Evolutionary conservation across 2,888 invertebrate genomes (phyloP).

Genomic region (Eupithecia subfuscata): DNA sequence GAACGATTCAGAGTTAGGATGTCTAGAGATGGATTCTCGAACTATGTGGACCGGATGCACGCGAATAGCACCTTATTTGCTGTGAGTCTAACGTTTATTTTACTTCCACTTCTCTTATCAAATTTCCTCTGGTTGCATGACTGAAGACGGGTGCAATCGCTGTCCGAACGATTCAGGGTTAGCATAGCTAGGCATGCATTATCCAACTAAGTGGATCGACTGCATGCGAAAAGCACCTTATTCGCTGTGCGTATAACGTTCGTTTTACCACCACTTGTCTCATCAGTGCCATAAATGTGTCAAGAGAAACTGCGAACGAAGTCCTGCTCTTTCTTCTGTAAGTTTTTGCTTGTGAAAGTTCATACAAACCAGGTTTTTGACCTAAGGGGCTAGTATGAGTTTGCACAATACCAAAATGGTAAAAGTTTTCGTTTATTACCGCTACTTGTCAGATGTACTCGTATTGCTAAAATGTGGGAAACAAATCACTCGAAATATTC

Average conservation of each 20-base stretch:
- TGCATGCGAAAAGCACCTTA: conserved; percentile 10
- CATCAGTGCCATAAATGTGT: not conserved
- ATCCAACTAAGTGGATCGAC: not conserved
- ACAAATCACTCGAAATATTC: not conserved
- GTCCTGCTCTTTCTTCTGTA: not conserved
- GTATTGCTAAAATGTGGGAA: not conserved
- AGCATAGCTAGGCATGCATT: not conserved
- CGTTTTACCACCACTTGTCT: not conserved
- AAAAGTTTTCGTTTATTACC: not conserved
- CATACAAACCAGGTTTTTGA: not conserved
- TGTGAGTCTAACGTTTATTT: conserved; percentile 68
- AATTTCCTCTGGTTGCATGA: not conserved
- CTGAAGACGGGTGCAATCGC: not conserved
- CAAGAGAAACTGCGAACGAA: not conserved
- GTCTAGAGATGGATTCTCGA: not conserved
- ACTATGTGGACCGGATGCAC: conserved; percentile 10
- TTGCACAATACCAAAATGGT: not conserved
- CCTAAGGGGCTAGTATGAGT: not conserved
- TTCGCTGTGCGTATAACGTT: conserved; percentile 81
- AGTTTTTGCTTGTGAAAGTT: conserved; percentile 4
- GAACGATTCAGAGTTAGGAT: not conserved
- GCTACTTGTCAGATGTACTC: not conserved
- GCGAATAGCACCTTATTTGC: conserved; percentile 67
- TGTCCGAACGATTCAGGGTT: not conserved
- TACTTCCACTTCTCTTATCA: not conserved